These are phyloP conservation scores for Papilio xuthus DNA, from an alignment of 1,140 invertebrate genomes.

Conservation along the genomic window DNA sequence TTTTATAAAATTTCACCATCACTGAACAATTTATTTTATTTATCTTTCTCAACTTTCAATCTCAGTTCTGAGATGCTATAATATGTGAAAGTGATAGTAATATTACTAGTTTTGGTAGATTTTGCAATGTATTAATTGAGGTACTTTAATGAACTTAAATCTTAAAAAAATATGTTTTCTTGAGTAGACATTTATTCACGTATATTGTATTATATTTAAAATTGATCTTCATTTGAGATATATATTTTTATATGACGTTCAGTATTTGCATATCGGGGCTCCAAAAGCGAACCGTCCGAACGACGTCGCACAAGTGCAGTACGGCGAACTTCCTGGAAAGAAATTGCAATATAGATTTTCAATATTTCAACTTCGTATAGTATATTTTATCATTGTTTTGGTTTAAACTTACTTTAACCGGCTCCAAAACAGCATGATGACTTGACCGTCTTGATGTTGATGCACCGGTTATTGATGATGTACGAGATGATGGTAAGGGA, in stretches of 20 bases:
- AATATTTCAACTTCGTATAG: not conserved
- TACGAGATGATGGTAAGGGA: slow-evolving; percentile 61
- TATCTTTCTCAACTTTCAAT: too few relatives aligned
- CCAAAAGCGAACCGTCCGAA: slow-evolving; percentile 71
- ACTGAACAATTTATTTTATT: too few relatives aligned
- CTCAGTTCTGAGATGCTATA: too few relatives aligned
- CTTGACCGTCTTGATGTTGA: slow-evolving; percentile 72
- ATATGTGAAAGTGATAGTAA: too few relatives aligned
- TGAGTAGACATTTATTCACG: not conserved
- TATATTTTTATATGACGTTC: slow-evolving; percentile 72
- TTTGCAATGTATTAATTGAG: too few relatives aligned
- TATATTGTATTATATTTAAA: not conserved
- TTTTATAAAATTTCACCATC: too few relatives aligned
- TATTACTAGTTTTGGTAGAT: too few relatives aligned
- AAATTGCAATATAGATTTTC: not conserved
- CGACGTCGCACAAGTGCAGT: slow-evolving; percentile 66
- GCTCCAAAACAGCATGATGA: slow-evolving; percentile 71
- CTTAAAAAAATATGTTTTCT: not conserved
- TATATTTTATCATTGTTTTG: too few relatives aligned
- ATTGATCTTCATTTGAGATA: slow-evolving; percentile 59
- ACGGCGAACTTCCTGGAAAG: slow-evolving; percentile 66
- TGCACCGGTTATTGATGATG: slow-evolving; percentile 69
- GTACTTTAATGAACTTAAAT: too few relatives aligned
- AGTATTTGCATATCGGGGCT: slow-evolving; percentile 48
- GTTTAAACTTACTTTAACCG: slow-evolving; percentile 56